A percentile compares a stretch with the other conserved stretches of the same genome.
phyloP scores from a whole-genome alignment of 2,888 invertebrate genomes.

The Silvanus unidentatus region DNA sequence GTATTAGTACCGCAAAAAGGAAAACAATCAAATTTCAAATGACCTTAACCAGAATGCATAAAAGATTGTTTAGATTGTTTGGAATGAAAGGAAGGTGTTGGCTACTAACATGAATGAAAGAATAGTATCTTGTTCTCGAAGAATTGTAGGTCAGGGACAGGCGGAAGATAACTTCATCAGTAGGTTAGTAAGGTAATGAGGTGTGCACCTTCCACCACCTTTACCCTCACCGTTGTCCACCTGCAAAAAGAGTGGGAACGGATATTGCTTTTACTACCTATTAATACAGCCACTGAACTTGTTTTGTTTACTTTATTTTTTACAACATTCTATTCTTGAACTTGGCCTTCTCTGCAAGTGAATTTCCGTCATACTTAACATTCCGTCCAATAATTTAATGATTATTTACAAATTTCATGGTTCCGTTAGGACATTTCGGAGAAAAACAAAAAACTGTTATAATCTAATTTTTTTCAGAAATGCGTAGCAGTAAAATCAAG shows the following conservation, averaged over 20 bases:
- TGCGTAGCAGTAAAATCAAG: conserved; percentile 55
- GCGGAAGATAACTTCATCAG: conserved; percentile 11
- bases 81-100: background rate
- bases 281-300: no score
- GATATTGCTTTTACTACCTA: no score
- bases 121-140: background rate
- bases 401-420: background rate
- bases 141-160: conserved; percentile 3
- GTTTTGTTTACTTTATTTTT: no score
- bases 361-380: background rate
- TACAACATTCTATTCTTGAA: no score
- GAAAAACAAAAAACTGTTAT: no score
- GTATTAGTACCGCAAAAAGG: no score
- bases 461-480: conserved; percentile 50
- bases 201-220: conserved; percentile 14
- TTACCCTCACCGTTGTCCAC: conserved; percentile 2
- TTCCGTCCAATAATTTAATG: background rate
- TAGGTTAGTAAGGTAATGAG: conserved; percentile 40
- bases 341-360: background rate
- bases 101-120: background rate
- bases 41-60: conserved; percentile 1
- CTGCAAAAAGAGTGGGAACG: no score
- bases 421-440: no score
- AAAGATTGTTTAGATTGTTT: background rate
- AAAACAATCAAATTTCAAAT: background rate